Evolutionary conservation across 2,797 vertebrate species (phyloP).

Genomic region (Galago senegalensis): DNA sequence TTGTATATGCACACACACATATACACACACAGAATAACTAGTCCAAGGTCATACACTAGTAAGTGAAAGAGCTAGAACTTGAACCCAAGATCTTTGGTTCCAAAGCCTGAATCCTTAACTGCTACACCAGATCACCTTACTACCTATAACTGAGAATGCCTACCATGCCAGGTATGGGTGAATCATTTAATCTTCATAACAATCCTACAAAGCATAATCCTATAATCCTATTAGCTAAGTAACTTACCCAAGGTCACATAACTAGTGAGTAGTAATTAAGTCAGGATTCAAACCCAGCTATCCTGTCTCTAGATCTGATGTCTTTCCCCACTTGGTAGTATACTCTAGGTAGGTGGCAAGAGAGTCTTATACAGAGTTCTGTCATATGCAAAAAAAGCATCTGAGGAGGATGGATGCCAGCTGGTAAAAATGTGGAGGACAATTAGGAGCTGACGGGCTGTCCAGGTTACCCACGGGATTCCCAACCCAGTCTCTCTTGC

Average conservation of each 20-base stretch:
- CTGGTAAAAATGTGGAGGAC: neutral
- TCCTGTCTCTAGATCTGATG: neutral
- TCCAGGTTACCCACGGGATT: neutral
- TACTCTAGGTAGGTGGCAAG: neutral
- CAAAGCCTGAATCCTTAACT: neutral
- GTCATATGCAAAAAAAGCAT: neutral
- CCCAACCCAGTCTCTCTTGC: neutral
- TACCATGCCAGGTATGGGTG: neutral
- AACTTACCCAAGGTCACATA: neutral
- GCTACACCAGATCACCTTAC: neutral
- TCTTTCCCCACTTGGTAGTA: neutral
- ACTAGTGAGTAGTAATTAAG: neutral
- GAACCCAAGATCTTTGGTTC: neutral
- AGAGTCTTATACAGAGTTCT: neutral
- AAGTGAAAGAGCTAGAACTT: conserved; percentile 10
- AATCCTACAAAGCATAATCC: neutral
- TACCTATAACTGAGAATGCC: neutral
- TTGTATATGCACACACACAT: neutral
- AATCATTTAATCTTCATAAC: neutral
- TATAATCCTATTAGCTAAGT: neutral
- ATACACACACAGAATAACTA: neutral
- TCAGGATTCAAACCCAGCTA: neutral
- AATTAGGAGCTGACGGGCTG: neutral
- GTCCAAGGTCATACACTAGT: neutral
- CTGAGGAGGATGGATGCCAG: neutral